phyloP scores from a whole-genome alignment of 2,797 vertebrate species.

The Arnoldichthys spilopterus region DNA sequence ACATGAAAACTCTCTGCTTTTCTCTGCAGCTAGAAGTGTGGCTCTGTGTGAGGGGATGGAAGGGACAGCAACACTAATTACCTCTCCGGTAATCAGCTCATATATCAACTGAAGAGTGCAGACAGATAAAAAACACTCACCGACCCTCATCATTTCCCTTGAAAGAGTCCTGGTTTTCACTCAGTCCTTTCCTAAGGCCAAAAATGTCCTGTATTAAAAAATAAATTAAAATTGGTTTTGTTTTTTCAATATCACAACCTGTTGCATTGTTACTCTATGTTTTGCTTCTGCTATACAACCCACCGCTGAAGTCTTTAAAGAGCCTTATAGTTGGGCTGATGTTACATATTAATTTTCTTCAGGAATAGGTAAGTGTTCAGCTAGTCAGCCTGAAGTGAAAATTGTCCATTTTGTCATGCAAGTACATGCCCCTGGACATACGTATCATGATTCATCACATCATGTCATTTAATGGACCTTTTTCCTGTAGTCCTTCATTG shows the following conservation, averaged over 20 bases:
- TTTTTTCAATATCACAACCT: neutral
- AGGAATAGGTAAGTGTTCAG: no score
- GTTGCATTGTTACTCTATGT: no score
- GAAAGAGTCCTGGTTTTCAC: neutral
- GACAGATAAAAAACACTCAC: conserved; percentile 7
- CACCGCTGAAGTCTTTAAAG: no score
- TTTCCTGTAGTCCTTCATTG: no score
- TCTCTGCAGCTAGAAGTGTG: neutral
- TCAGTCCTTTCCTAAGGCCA: neutral
- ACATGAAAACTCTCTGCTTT: neutral
- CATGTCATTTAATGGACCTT: no score
- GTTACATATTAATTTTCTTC: no score
- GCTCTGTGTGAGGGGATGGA: conserved; percentile 4
- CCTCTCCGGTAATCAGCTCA: conserved; percentile 1
- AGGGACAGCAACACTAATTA: neutral
- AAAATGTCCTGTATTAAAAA: neutral
- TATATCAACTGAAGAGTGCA: conserved; percentile 6
- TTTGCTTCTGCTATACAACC: no score
- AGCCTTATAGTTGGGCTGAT: no score
- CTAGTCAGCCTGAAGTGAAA: no score
- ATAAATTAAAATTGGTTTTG: neutral
- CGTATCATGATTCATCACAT: no score
- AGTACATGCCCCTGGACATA: no score
- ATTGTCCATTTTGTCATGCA: no score
- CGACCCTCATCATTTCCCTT: neutral